Conservation (phyloP, 2,113 vertebrate genomes). For the Anolis sagrei region DNA sequence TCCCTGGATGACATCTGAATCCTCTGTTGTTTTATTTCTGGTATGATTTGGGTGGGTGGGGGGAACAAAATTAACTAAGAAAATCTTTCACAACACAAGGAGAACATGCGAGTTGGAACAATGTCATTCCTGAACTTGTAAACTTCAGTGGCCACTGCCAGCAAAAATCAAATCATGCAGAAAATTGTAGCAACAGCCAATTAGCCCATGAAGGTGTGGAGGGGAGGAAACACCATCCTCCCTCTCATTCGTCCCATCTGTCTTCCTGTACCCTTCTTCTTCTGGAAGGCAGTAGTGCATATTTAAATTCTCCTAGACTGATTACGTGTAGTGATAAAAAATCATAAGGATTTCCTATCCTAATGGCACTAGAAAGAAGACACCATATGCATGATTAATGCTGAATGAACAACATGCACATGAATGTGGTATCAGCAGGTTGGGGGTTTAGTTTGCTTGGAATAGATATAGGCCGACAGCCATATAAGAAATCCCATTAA, state of each 20-base stretch:
- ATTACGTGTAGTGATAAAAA: background rate
- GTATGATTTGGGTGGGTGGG: background rate
- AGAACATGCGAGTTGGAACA: slow-evolving; percentile 5
- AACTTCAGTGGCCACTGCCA: background rate
- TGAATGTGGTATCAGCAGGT: background rate
- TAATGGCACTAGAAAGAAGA: background rate
- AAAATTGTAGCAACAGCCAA: background rate
- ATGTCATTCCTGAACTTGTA: background rate
- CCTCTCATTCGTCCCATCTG: background rate
- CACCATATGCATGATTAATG: background rate
- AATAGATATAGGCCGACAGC: no score
- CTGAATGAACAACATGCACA: no score
- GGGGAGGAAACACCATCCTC: background rate
- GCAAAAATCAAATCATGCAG: slow-evolving; percentile 2
- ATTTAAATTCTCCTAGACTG: background rate
- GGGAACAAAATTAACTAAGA: slow-evolving; percentile 26
- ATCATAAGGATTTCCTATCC: background rate
- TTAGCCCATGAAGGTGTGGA: background rate
- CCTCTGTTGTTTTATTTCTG: slow-evolving; percentile 22
- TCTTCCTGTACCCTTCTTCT: background rate
- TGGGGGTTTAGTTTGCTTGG: background rate
- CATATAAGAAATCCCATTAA: background rate
- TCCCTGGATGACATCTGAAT: background rate
- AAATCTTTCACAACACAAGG: slow-evolving; percentile 35
- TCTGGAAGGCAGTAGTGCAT: background rate